phyloP scores from a whole-genome alignment of 2,797 vertebrate species.

The Chrosomus eos region DNA sequence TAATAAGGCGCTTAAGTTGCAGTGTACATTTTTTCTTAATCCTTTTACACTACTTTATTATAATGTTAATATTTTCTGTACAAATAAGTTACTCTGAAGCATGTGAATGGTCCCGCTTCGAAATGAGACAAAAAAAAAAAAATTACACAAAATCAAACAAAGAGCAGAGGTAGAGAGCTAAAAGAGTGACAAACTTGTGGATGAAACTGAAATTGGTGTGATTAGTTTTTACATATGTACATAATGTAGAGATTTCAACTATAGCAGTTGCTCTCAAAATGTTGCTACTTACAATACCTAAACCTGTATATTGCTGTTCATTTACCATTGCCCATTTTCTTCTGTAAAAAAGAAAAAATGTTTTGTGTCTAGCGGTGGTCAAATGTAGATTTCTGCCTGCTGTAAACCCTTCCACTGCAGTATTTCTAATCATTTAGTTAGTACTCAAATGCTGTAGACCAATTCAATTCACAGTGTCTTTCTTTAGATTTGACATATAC shows the following conservation, averaged over 20 bases:
- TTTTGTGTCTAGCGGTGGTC: not conserved
- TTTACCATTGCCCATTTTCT: not conserved
- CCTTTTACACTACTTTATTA: constrained; percentile 25
- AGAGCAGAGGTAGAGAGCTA: constrained; percentile 54
- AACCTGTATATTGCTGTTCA: not conserved
- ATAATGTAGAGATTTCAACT: not conserved
- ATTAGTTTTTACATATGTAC: constrained; percentile 13
- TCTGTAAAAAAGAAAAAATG: not conserved
- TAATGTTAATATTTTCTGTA: constrained; percentile 51
- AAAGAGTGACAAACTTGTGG: constrained; percentile 13
- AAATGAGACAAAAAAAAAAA: constrained; percentile 1
- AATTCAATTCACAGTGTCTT: not conserved
- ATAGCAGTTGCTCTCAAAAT: not conserved
- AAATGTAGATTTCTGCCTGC: not conserved
- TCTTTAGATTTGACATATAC: constrained; percentile 5
- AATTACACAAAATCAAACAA: constrained; percentile 12
- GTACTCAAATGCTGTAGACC: not conserved
- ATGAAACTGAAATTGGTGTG: not conserved
- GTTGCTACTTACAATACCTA: not conserved
- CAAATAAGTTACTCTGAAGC: constrained; percentile 55
- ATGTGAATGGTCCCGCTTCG: constrained; percentile 47
- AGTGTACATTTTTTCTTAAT: constrained; percentile 26
- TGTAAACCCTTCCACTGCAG: not conserved
- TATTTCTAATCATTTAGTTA: not conserved
- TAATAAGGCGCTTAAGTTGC: constrained; percentile 50